Evolutionary conservation across 2,113 vertebrate genomes (phyloP), one percentile per base, ranked within the genome.

Genomic region (Gambusia holbrooki): DNA sequence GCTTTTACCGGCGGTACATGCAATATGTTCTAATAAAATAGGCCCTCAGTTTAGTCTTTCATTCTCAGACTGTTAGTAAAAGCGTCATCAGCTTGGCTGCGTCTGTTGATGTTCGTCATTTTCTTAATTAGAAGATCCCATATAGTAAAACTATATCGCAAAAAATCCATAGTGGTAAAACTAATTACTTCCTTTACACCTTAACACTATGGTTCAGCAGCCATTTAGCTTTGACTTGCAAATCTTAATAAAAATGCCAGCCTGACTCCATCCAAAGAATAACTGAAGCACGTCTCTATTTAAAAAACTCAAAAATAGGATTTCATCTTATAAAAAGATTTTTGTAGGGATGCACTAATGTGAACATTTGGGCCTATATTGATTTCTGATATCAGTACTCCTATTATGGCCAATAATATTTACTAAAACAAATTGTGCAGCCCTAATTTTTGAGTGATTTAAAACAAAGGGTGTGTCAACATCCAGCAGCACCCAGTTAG

Each of bases 1-100:
- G 29, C 54, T 77, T 77, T 65, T 27, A 68, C 77, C 62, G 51
- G 74, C 66, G 81, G 69, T 70, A 83, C 63, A 4, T 40, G 35
- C 13, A 69, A 9, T 62, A 22, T 67, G 11, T 70, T 75, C 42
- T 69, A 14, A n/a, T 67, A 69, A 66, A 64, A 67, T 74, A 58
- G 6, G 1, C n/a, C 73, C 45, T 71, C 28, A 32, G 33, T 77
- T 74, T 63, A 73, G 42, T 12, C 22, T 60, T 33, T 60, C 5
- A 69, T 4, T 22, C 81, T 83, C 15, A 22, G n/a, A 62, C 19
- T 48, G 51, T 71, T 12, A 69, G 14, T 62, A 60, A 84, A 83
- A 71, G 32, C 11, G 68, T 17, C 10, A 15, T 42, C 73, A 15
- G 27, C 37, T 76, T 66, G 14, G 32, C n/a, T 69, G 28, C 64